Evolutionary conservation across 2,113 vertebrate genomes (phyloP), one percentile per base, ranked within the genome.

Genomic region (Calyptomena viridis): DNA sequence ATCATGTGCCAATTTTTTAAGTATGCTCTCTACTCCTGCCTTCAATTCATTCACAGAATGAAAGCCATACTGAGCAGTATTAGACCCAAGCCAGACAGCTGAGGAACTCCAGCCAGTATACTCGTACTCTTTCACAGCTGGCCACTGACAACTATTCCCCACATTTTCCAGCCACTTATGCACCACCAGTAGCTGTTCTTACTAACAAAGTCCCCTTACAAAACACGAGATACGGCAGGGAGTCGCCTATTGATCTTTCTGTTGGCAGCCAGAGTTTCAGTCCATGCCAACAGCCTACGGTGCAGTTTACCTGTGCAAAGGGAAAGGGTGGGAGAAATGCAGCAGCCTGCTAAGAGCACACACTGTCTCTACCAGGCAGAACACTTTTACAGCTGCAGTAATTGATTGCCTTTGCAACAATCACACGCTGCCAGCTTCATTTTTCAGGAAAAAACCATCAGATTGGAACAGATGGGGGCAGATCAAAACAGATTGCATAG

Each of bases 401-500:
- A 95, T 62, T 93, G 90, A 94, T 91, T 91, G 88, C 75, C 83
- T 93, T 89, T 59, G 73, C 83, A 93, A 93, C 77, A 84, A 77
- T 89, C 81, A 67, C 88, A 87, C 62, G 24, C 91, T 2, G 4
- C 77, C 90, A 92, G 73, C 67, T 95, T 92, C 76, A 81, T 93
- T 96, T 95, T 82, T 86, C 82, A 50, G 81, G 25, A 39, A 94
- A 85, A 91, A 84, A 35, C 0, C 27, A 69, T 86, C 75, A 84
- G 50, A 92, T 67, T 63, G 42, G 71, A 96, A 53, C 95, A 97
- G 93, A 96, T 94, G 87, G 94, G 58, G 87, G 44, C 30, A 95
- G 94, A 96, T 94, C 81, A 94, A 93, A 97, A 96, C 86, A 95
- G 96, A 96, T n/a, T 96, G 91, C 83, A 80, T 25, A 56, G 55